These are phyloP conservation scores for Diplolepis rosae DNA, from an alignment of 2,888 invertebrate species.

Conservation along the genomic window DNA sequence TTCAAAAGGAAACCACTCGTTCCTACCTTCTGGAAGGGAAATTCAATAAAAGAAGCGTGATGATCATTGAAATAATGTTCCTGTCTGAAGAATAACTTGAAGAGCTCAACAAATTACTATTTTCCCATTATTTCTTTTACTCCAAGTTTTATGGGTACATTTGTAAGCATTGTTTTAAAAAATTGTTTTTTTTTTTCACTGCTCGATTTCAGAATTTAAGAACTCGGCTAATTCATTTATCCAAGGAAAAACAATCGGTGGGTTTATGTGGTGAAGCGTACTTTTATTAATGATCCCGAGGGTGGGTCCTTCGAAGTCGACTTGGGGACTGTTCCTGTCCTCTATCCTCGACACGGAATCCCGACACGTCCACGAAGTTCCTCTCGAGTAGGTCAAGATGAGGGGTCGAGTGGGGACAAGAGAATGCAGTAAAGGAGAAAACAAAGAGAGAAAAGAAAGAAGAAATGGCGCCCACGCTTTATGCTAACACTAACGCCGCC, in stretches of 20 bases:
- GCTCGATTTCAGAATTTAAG: too few species aligned
- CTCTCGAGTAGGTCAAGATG: constrained; percentile 41
- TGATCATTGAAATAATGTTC: constrained; percentile 25
- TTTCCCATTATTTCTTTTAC: background rate
- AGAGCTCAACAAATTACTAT: constrained; percentile 2
- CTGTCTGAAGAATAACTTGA: constrained; percentile 6
- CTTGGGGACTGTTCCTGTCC: constrained; percentile 38
- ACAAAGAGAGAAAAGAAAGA: constrained; percentile 59
- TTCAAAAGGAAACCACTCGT: constrained; percentile 57
- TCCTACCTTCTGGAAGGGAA: constrained; percentile 52
- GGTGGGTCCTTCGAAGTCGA: constrained; percentile 50
- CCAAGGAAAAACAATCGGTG: constrained; percentile 64
- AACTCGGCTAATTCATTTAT: constrained; percentile 45
- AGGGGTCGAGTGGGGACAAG: constrained; percentile 43
- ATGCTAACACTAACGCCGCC: constrained; percentile 70
- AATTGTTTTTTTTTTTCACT: too few species aligned
- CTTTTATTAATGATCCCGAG: constrained; percentile 67
- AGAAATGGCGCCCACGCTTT: constrained; percentile 72
- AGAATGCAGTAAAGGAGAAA: constrained; percentile 49
- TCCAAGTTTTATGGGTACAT: background rate
- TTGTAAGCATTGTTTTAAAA: too few species aligned
- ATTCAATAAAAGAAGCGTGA: constrained; percentile 55
- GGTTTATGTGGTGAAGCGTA: constrained; percentile 63
- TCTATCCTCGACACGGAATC: constrained; percentile 40
- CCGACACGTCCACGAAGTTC: constrained; percentile 46